These are phyloP conservation scores for Parauchenoglanis punctatus DNA, from an alignment of 2,797 vertebrate genomes.

Conservation along the genomic window DNA sequence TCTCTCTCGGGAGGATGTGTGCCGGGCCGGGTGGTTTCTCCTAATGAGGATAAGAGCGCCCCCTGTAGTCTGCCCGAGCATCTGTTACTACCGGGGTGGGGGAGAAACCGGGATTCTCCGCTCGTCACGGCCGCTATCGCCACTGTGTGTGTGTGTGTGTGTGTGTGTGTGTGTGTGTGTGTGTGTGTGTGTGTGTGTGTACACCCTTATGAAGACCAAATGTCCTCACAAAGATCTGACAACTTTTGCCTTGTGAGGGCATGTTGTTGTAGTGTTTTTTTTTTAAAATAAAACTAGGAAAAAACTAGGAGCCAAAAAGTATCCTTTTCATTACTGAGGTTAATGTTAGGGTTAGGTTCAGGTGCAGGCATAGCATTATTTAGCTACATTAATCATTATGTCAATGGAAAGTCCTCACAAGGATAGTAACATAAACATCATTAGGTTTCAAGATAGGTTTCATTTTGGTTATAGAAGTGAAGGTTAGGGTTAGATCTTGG, in stretches of 20 bases:
- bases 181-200: not conserved
- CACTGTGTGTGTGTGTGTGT: not conserved
- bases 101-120: conserved; percentile 20
- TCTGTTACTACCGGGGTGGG: conserved; percentile 2
- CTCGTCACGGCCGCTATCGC: not conserved
- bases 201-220: not conserved
- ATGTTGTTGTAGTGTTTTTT: too few species aligned
- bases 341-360: too few species aligned
- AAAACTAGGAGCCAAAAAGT: too few species aligned
- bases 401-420: too few species aligned
- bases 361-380: too few species aligned
- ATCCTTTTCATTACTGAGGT: too few species aligned
- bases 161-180: conserved; percentile 10
- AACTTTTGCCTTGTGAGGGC: too few species aligned
- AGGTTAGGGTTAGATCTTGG: not conserved
- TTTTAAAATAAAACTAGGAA: too few species aligned
- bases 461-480: not conserved
- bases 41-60: conserved; percentile 72
- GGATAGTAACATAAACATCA: too few species aligned
- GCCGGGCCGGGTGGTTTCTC: conserved; percentile 49
- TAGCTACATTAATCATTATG: too few species aligned
- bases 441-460: not conserved
- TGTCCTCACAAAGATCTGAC: not conserved
- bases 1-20: conserved; percentile 64
- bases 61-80: conserved; percentile 71